Evolutionary conservation across 2,888 invertebrate species (phyloP).

Genomic region (Trissolcus brochymenae): DNA sequence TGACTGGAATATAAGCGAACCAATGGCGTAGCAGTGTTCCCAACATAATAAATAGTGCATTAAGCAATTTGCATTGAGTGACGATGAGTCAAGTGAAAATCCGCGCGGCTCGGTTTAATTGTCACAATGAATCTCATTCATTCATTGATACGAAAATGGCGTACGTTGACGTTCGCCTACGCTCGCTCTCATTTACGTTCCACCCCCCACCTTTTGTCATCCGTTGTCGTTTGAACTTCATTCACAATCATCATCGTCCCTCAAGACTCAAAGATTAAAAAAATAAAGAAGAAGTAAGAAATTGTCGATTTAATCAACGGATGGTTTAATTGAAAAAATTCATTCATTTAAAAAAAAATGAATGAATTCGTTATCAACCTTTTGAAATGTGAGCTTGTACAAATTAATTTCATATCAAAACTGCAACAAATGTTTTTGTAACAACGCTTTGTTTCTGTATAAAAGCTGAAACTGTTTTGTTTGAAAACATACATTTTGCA

Average conservation of each 20-base stretch:
- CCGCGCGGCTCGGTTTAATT: constrained; percentile 54
- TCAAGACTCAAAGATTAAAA: neutral
- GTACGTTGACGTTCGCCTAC: constrained; percentile 57
- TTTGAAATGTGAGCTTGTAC: too few species aligned
- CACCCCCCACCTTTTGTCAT: constrained; percentile 31
- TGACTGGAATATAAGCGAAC: constrained; percentile 26
- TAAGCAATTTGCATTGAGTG: constrained; percentile 52
- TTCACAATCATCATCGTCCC: constrained; percentile 10
- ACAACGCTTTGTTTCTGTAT: too few species aligned
- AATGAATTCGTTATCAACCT: too few species aligned
- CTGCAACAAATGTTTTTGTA: too few species aligned
- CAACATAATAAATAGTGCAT: constrained; percentile 48
- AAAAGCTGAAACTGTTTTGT: too few species aligned
- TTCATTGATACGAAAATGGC: constrained; percentile 55
- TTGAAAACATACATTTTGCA: too few species aligned
- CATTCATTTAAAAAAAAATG: too few species aligned
- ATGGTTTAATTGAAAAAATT: too few species aligned
- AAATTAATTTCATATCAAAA: too few species aligned
- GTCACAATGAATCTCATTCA: constrained; percentile 56
- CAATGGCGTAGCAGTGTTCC: constrained; percentile 21
- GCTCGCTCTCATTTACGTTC: constrained; percentile 54
- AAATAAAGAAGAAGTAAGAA: neutral
- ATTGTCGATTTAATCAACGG: too few species aligned
- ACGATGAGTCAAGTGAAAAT: constrained; percentile 54
- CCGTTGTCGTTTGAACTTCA: constrained; percentile 31